These are phyloP conservation scores for Notolepis coatsorum DNA, from an alignment of 2,797 vertebrate genomes.

Conservation along the genomic window DNA sequence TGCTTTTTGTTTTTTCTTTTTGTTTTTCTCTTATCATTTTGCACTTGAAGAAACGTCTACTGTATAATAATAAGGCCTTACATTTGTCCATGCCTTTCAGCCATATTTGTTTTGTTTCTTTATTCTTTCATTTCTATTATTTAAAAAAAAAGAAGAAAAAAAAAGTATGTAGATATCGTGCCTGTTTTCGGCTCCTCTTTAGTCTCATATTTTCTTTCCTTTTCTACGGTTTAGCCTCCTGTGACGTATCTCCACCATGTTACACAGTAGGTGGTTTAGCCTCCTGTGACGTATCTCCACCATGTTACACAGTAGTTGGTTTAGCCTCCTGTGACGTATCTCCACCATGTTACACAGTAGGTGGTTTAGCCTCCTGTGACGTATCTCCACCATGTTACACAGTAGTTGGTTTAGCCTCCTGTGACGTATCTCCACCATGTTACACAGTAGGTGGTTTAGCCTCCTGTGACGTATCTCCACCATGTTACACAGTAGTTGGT, in stretches of 20 bases:
- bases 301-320: constrained; percentile 55
- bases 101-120: constrained; percentile 6
- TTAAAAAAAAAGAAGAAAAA: not conserved
- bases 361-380: too few species aligned
- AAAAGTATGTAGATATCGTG: not conserved
- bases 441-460: constrained; percentile 56
- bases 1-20: constrained; percentile 34
- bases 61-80: constrained; percentile 89
- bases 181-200: not conserved
- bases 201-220: constrained; percentile 14
- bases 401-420: constrained; percentile 60
- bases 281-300: too few species aligned
- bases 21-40: constrained; percentile 60
- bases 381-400: constrained; percentile 54
- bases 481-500: constrained; percentile 55
- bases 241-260: constrained; percentile 58
- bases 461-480: too few species aligned
- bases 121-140: constrained; percentile 13
- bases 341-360: constrained; percentile 55
- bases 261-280: constrained; percentile 56
- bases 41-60: constrained; percentile 82
- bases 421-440: constrained; percentile 58
- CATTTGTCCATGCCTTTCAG: constrained; percentile 79
- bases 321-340: too few species aligned
- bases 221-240: constrained; percentile 9